Percentiles rank a stretch among this genome's conserved stretches.
Evolutionary conservation across 2,888 invertebrate genomes (phyloP).

Genomic region (Aporophyla nigra): DNA sequence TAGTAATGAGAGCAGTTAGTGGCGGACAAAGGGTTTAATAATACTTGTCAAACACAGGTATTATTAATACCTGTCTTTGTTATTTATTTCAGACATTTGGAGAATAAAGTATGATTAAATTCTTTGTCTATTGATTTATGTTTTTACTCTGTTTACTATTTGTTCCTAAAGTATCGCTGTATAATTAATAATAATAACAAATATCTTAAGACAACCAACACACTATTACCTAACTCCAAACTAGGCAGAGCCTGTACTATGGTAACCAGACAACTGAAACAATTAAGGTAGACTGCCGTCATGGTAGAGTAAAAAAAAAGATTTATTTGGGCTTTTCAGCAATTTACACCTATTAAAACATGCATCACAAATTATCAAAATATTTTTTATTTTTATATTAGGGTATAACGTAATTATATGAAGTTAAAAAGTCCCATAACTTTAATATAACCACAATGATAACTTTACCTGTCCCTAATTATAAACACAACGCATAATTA

Average conservation of each 20-base stretch:
- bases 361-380: too few species aligned
- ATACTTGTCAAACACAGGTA: too few species aligned
- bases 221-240: too few species aligned
- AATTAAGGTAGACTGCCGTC: not conserved
- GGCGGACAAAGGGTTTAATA: not conserved
- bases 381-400: not conserved
- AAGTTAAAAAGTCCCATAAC: not conserved
- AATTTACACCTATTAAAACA: not conserved
- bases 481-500: constrained; percentile 18
- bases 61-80: not conserved
- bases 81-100: too few species aligned
- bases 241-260: too few species aligned
- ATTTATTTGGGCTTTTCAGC: not conserved
- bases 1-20: too few species aligned
- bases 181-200: too few species aligned
- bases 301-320: not conserved
- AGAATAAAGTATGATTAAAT: not conserved
- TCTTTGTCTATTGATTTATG: not conserved
- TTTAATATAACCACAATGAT: not conserved
- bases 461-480: not conserved
- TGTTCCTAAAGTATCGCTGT: not conserved
- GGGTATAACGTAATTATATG: not conserved
- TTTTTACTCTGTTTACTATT: not conserved
- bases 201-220: too few species aligned
- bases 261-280: too few species aligned